Base-by-base conservation (phyloP, 1,140 invertebrate genomes). In the Eufriesea mexicana region DNA sequence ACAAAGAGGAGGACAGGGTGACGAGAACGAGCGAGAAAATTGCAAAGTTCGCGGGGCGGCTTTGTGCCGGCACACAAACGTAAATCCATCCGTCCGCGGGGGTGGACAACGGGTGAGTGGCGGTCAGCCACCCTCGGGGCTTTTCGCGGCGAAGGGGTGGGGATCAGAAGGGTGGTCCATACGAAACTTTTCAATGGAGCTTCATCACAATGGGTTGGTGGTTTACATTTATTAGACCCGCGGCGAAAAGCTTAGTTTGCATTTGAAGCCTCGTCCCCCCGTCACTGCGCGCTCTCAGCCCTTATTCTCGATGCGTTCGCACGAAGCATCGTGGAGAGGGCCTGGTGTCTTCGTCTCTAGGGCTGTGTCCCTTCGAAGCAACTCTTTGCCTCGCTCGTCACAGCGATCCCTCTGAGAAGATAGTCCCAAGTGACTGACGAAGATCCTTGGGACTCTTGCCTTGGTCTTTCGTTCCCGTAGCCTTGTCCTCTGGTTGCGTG, bases 141-240 rank as follows among this genome's bases (percentile, higher is more conserved):
- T 85, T 86, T 85, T 79, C 78, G 83, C 35, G 75, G 57, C 45
- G 70, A 35, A 47, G 73, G 68, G 55, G 42, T 45, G 72, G 72
- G 79, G 18, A 20, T 20, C 51, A 18, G 79, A 54, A 72, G 77
- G 67, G 51, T 61, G 78, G 79, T 73, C 79, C 84, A 79, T 89
- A 84, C 83, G 84, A 91, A 91, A 91, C 88, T 91, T 91, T 91
- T 90, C 90, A 91, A 91, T 91, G 86, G 90, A 91, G 86, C 84
- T 79, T 83, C 89, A 42, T 88, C 90, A 90, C 90, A 91, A 90
- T 91, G 87, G 89, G 84, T 87, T 51, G 83, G 85, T 88, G 89
- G 88, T 90, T 90, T 90, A 91, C 89, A 91, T 91, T 91, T 91
- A 91, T 91, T 90, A 91, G 86, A 89, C 88, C 89, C 82, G 85